Percentiles rank a stretch among this genome's conserved stretches.
Evolutionary conservation across 2,888 invertebrate genomes (phyloP).

Genomic region (Drosophila formosana): DNA sequence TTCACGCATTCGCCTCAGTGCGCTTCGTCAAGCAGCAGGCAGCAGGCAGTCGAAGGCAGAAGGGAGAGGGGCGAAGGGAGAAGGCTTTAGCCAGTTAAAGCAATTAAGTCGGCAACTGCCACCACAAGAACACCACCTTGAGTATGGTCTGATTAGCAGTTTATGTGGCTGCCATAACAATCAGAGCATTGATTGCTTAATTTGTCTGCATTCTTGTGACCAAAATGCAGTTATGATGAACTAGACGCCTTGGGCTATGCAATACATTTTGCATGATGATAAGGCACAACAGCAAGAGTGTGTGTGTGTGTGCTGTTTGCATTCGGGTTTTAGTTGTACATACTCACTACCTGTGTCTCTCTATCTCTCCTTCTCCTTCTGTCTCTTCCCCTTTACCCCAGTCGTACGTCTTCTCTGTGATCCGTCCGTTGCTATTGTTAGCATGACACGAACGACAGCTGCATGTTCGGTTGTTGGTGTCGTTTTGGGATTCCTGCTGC

Average conservation of each 20-base stretch:
- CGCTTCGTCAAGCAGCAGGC: slow-evolving; percentile 47
- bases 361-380: neutral
- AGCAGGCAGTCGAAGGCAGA: neutral
- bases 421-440: slow-evolving; percentile 31
- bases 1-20: slow-evolving; percentile 69
- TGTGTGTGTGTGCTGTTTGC: slow-evolving; percentile 6
- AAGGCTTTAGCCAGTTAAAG: slow-evolving; percentile 49
- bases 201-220: slow-evolving; percentile 31
- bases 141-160: slow-evolving; percentile 55
- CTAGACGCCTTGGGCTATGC: slow-evolving; percentile 7
- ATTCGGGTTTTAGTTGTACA: neutral
- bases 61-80: neutral
- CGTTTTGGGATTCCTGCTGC: slow-evolving; percentile 18
- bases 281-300: neutral
- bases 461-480: slow-evolving; percentile 25
- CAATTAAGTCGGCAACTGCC: slow-evolving; percentile 61
- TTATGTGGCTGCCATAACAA: slow-evolving; percentile 28
- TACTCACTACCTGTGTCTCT: neutral
- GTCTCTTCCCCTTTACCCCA: neutral
- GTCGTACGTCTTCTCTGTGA: neutral
- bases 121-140: slow-evolving; percentile 23
- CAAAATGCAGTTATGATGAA: slow-evolving; percentile 37
- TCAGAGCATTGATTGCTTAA: slow-evolving; percentile 44
- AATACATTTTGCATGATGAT: slow-evolving; percentile 12
- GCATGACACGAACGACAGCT: slow-evolving; percentile 34